These are phyloP conservation scores for Drosophila parabipectinata DNA, from an alignment of 1,140 invertebrate species.

Conservation along the genomic window DNA sequence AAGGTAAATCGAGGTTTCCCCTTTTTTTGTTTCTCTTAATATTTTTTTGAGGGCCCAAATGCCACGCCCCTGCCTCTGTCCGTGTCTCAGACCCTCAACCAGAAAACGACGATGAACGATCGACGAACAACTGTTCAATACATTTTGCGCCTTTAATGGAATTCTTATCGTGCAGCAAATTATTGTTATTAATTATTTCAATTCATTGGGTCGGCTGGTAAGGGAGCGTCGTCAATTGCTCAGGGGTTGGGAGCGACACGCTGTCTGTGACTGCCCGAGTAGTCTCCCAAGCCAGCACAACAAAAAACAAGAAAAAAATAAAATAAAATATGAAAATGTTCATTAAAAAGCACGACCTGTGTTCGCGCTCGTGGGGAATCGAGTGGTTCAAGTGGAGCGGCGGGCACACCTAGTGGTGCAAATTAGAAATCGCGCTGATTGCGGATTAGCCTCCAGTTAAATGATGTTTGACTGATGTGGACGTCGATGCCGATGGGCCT, in stretches of 20 bases:
- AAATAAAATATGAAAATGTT: constrained; percentile 57
- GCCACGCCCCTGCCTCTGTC: constrained; percentile 47
- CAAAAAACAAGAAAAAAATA: constrained; percentile 2
- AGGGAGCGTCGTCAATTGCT: constrained; percentile 62
- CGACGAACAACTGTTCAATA: constrained; percentile 66
- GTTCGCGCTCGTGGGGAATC: constrained; percentile 49
- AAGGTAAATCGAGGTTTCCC: constrained; percentile 58
- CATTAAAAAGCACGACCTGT: constrained; percentile 50
- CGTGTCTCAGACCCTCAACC: constrained; percentile 1
- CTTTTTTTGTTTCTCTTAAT: constrained; percentile 45
- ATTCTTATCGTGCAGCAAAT: constrained; percentile 82
- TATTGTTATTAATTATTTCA: constrained; percentile 83
- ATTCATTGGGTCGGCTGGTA: constrained; percentile 43
- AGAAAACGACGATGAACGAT: constrained; percentile 20
- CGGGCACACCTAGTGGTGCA: constrained; percentile 71
- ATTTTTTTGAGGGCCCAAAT: constrained; percentile 21
- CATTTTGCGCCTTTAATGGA: constrained; percentile 81
- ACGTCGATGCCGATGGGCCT: constrained; percentile 15
- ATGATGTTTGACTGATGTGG: constrained; percentile 59
- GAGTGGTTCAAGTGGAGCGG: constrained; percentile 46
- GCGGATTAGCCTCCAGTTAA: constrained; percentile 73
- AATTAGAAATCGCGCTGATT: constrained; percentile 80
- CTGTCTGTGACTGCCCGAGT: constrained; percentile 67
- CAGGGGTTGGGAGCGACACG: constrained; percentile 81
- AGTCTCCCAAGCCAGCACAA: constrained; percentile 51